phyloP scores from a whole-genome alignment of 2,888 invertebrate species.

The Chromoteleia sp. region DNA sequence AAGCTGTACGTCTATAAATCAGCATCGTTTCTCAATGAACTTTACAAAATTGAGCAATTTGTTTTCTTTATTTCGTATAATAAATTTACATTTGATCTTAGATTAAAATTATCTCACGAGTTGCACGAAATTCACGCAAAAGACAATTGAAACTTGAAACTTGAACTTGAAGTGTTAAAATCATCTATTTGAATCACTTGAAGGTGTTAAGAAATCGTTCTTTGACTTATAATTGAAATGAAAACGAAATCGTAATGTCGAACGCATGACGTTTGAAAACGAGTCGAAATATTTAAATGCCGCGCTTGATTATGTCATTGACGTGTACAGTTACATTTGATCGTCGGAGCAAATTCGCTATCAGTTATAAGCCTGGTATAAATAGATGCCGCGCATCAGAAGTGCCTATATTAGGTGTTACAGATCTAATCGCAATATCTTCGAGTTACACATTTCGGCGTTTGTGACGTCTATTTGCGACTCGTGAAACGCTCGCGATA shows the following conservation, averaged over 20 bases:
- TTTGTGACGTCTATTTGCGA: slow-evolving; percentile 24
- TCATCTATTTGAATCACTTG: too few relatives aligned
- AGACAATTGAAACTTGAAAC: too few relatives aligned
- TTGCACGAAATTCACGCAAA: too few relatives aligned
- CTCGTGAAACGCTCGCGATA: slow-evolving; percentile 3
- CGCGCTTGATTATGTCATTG: slow-evolving; percentile 50
- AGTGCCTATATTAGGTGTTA: slow-evolving; percentile 45
- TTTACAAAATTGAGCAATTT: slow-evolving; percentile 32
- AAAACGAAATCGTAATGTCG: too few relatives aligned
- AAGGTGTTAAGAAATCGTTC: too few relatives aligned
- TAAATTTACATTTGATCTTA: slow-evolving; percentile 1
- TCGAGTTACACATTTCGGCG: slow-evolving; percentile 43
- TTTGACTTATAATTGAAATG: background rate
- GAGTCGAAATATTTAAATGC: background rate
- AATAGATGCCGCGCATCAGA: slow-evolving; percentile 46
- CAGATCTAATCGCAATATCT: slow-evolving; percentile 48
- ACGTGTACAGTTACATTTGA: slow-evolving; percentile 33
- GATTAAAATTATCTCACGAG: background rate
- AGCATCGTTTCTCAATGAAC: background rate
- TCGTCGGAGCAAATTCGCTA: slow-evolving; percentile 47
- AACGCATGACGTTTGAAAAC: background rate
- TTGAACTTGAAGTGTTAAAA: too few relatives aligned
- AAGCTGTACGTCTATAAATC: background rate
- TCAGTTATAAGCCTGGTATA: slow-evolving; percentile 61
- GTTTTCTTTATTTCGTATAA: slow-evolving; percentile 8